Evolutionary conservation across 2,888 invertebrate genomes (phyloP), one percentile per base, ranked within the genome.

Genomic region (Diarsia brunnea): DNA sequence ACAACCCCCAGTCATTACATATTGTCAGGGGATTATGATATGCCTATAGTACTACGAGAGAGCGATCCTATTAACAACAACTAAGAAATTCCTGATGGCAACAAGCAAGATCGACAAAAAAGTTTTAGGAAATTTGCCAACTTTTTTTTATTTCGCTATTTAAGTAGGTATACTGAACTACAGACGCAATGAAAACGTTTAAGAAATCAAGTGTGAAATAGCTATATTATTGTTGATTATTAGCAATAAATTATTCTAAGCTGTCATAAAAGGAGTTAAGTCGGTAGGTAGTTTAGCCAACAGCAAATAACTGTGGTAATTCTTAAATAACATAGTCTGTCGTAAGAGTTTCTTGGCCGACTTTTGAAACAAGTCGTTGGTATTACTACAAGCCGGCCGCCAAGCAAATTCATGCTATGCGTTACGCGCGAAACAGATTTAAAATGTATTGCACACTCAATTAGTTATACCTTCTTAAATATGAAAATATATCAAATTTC

Each of bases 301-400:
- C 63, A 72, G 64, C 55, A 61, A 73, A 73, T 81, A 73, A 70
- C 79, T 74, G 70, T 79, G 64, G 66, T 81, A 81, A 82, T 80
- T 82, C 77, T 81, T 84, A 82, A 86, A 82, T 84, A 82, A 86
- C 75, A 68, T 65, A 71, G 78, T 77, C 80, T 86, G 75, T 82
- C 71, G 87, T 87, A 87, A 87, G 84, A 80, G 76, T 78, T 83
- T 84, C 81, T 84, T 87, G 84, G 77, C 84, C 84, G 80, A 87
- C 79, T 87, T 87, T 84, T 84, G 87, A 82, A 87, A 85, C 78
- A 78, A 78, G 75, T 87, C 71, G 74, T 74, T 60, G 73, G 75
- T 74, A 72, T 84, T 79, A 74, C 63, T 73, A 68, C 75, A 81
- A 76, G 60, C 77, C 19, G 58, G 24, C 49, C 19, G 71, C 51